Percentiles rank a stretch among this genome's conserved stretches.
Evolutionary conservation across 2,888 invertebrate genomes (phyloP).

Genomic region (Elysia crispata): DNA sequence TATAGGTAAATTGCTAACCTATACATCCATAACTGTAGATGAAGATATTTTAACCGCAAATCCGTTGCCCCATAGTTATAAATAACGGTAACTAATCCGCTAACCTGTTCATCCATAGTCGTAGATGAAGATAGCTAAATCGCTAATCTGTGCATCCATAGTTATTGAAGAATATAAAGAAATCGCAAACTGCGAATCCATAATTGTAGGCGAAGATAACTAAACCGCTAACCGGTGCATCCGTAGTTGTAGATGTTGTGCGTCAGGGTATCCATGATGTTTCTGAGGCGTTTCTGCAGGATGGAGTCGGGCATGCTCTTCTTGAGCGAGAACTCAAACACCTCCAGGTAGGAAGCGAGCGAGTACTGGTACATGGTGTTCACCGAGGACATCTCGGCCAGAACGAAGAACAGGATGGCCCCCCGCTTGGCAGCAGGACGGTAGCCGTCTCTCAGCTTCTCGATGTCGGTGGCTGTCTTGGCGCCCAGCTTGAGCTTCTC

Average conservation of each 20-base stretch:
- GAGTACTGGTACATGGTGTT: conserved; percentile 96
- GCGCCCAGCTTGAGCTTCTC: conserved; percentile 88
- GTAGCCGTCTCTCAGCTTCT: conserved; percentile 89
- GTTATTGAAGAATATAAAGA: too few relatives aligned
- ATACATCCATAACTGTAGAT: too few relatives aligned
- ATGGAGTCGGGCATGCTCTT: conserved; percentile 90
- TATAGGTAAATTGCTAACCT: too few relatives aligned
- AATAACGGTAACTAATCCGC: too few relatives aligned
- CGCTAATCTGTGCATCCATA: too few relatives aligned
- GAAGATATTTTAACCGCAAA: too few relatives aligned
- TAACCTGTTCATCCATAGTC: too few relatives aligned
- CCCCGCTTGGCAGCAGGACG: conserved; percentile 90
- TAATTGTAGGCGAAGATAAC: not conserved
- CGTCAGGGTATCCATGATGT: conserved; percentile 90
- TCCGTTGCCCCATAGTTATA: too few relatives aligned
- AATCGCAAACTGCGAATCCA: too few relatives aligned
- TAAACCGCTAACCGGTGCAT: conserved; percentile 84
- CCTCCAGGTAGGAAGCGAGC: conserved; percentile 88
- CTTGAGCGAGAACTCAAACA: conserved; percentile 88
- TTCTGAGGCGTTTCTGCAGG: conserved; percentile 85
- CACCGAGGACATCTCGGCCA: conserved; percentile 92
- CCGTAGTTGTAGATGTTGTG: conserved; percentile 94
- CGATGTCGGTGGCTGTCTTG: conserved; percentile 88
- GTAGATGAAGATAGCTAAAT: not conserved
- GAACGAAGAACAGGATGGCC: conserved; percentile 92